Base-by-base conservation (phyloP, 2,113 vertebrate species). In the cattle (Bos taurus) region DNA sequence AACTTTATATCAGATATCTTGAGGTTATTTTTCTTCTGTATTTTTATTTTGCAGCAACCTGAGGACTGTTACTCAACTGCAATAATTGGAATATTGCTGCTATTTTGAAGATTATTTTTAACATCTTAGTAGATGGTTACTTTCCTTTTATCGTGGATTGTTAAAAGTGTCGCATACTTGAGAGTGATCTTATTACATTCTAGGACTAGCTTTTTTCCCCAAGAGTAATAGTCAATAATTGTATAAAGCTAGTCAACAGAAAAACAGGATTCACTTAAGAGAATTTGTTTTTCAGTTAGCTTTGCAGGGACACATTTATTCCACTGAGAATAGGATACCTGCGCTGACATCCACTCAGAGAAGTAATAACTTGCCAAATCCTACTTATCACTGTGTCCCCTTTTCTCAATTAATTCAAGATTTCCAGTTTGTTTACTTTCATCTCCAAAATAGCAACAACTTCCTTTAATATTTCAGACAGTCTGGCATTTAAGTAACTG, bases 361-460 rank as follows among this genome's bases (percentile, higher is more conserved):
- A 95, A 98, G 59, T 46, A 87, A 86, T 74, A 91, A 97, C 98
- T 98, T 95, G 97, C 85, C 92, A 97, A 98, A 95, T 83, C 81
- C 93, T 43, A 14, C 85, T 87, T 90, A 88, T 96, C 98, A 98
- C 91, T 90, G 80, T 84, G 78, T n/a, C 23, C 77, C 93, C 67
- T 97, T 98, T 96, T 93, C 11, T 2, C 4, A 98, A 88, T 82
- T 83, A 98, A 96, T 95, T 98, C 98, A 98, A 93, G 96, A 97
- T 95, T 98, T 94, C 88, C 82, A 96, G 60, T 88, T 98, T 98
- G 95, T 98, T 98, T 97, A 90, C 90, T 97, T 97, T 97, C 97
- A 97, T 98, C 97, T 98, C 97, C 97, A 98, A 98, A 98, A 94
- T n/a, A 98, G 78, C 71, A 98, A 98, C 48, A 64, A 87, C 97